Conservation (phyloP, 2,888 invertebrate species). For the Linnaemya tessellans region DNA sequence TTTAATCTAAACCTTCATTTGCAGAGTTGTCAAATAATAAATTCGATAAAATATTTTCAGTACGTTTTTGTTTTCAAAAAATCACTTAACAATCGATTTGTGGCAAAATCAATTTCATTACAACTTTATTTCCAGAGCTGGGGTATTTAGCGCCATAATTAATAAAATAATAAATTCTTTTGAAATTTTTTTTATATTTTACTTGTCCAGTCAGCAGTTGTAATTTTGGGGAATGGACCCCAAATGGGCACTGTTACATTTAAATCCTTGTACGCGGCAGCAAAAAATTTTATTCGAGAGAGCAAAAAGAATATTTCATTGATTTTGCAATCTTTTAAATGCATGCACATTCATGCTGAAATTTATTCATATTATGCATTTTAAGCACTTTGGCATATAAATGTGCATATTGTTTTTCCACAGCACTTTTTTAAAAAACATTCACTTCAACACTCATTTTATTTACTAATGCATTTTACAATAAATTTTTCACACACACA, state of each 20-base stretch:
- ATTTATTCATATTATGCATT: constrained; percentile 37
- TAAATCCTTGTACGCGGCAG: too few species aligned
- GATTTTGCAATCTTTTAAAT: constrained; percentile 35
- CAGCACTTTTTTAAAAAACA: not conserved
- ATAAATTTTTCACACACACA: not conserved
- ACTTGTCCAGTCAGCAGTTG: too few species aligned
- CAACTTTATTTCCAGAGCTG: too few species aligned
- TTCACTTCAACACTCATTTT: constrained; percentile 44
- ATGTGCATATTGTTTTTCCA: not conserved
- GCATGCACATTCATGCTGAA: not conserved
- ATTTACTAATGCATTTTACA: not conserved
- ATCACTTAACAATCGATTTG: too few species aligned
- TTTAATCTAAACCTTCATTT: constrained; percentile 10
- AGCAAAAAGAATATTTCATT: not conserved
- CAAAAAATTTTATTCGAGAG: too few species aligned
- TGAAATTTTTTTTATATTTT: too few species aligned
- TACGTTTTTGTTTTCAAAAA: too few species aligned
- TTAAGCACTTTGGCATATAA: constrained; percentile 48
- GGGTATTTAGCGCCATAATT: too few species aligned
- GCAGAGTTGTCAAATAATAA: constrained; percentile 3
- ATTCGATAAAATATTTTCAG: not conserved
- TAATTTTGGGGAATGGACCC: too few species aligned
- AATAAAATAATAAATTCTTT: too few species aligned
- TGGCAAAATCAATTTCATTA: too few species aligned
- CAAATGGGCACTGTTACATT: too few species aligned